These are phyloP conservation scores for Drosophila picticornis DNA, from an alignment of 2,888 invertebrate genomes.

Conservation along the genomic window DNA sequence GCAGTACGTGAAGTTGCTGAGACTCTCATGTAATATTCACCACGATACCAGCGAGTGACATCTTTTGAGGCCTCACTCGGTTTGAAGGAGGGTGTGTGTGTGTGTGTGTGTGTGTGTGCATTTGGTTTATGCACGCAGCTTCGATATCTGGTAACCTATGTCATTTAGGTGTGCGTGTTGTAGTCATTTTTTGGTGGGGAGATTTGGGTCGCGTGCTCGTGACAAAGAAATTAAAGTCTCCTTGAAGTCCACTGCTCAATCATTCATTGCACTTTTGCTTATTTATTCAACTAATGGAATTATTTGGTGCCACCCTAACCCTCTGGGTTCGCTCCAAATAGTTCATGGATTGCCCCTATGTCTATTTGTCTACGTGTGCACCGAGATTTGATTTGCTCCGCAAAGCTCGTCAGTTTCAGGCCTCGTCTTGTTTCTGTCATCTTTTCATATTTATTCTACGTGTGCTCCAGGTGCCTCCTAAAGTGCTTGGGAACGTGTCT, in stretches of 20 bases:
- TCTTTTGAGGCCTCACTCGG: constrained; percentile 55
- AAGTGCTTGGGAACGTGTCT: constrained; percentile 52
- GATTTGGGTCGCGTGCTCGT: constrained; percentile 31
- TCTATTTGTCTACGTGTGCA: constrained; percentile 49
- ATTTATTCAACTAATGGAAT: constrained; percentile 84
- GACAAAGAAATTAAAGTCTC: constrained; percentile 47
- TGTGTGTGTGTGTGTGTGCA: constrained; percentile 41
- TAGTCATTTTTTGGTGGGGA: constrained; percentile 3
- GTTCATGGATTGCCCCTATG: constrained; percentile 17
- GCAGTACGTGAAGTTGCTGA: constrained; percentile 26
- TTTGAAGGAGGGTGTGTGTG: constrained; percentile 15
- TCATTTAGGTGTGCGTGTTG: constrained; percentile 33
- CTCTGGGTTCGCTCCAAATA: constrained; percentile 1
- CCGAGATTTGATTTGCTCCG: constrained; percentile 53
- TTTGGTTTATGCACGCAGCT: constrained; percentile 63
- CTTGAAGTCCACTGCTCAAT: constrained; percentile 58
- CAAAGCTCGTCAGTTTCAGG: constrained; percentile 12
- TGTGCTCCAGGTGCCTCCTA: constrained; percentile 19
- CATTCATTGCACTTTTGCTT: constrained; percentile 78
- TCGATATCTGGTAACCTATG: constrained; percentile 51
- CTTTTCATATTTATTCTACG: constrained; percentile 52
- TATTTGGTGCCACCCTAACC: constrained; percentile 60
- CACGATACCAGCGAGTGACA: constrained; percentile 60
- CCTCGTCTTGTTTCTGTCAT: constrained; percentile 41
- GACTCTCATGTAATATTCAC: constrained; percentile 72